A percentile compares a stretch with the other conserved stretches of the same genome.
Evolutionary conservation across 2,797 vertebrate species (phyloP).

Genomic region (Bradypodion ventrale): DNA sequence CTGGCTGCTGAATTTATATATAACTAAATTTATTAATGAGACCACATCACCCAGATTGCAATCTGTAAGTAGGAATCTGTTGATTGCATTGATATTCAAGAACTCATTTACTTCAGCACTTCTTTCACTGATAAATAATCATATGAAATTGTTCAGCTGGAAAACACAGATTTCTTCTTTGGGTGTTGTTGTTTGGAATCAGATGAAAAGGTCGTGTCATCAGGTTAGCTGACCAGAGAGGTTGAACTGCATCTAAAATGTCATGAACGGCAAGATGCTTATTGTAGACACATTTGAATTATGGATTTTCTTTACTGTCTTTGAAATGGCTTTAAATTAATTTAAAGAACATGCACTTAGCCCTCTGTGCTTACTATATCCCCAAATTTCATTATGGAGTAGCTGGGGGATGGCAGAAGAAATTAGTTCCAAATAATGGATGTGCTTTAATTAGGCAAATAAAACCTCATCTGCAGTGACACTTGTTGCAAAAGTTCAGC

Average conservation of each 20-base stretch:
- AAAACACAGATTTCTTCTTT: not conserved
- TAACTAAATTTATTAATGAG: not conserved
- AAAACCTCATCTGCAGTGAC: not conserved
- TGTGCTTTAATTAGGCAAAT: conserved; percentile 25
- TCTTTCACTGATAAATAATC: not conserved
- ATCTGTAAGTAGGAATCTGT: not conserved
- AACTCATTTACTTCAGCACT: not conserved
- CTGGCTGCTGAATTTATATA: not conserved
- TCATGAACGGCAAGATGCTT: not conserved
- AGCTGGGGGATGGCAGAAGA: not conserved
- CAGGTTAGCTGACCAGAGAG: not conserved
- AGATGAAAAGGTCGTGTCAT: not conserved
- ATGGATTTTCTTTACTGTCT: not conserved
- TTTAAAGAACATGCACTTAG: not conserved
- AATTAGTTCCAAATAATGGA: not conserved
- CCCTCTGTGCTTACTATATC: not conserved
- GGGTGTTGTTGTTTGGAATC: not conserved
- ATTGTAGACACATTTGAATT: conserved; percentile 6
- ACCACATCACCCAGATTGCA: not conserved
- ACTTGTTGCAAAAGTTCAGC: conserved; percentile 17
- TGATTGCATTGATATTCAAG: not conserved
- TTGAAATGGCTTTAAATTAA: not conserved
- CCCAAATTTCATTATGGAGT: not conserved
- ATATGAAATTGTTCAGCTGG: not conserved
- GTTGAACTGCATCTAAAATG: not conserved